These are phyloP conservation scores for Dasypolia templi DNA, from an alignment of 2,888 invertebrate species.

Conservation along the genomic window DNA sequence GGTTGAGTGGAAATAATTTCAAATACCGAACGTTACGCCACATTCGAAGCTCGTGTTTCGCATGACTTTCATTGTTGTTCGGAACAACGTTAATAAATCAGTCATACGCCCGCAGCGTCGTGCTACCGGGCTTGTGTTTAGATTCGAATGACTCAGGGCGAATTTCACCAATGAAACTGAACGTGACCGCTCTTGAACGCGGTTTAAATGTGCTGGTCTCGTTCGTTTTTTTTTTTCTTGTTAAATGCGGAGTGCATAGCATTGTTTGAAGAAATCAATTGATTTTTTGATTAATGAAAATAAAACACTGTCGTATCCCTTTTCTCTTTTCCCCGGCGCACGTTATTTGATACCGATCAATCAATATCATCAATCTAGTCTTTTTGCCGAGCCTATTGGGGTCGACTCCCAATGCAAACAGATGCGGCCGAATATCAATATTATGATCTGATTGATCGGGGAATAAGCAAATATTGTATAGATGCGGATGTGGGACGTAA, in stretches of 20 bases:
- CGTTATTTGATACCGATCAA: constrained; percentile 47
- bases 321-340: background rate
- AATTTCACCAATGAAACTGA: background rate
- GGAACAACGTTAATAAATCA: constrained; percentile 58
- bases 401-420: constrained; percentile 37
- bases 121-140: constrained; percentile 25
- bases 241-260: too few relatives aligned
- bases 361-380: constrained; percentile 33
- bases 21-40: constrained; percentile 53
- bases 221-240: too few relatives aligned
- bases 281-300: constrained; percentile 41
- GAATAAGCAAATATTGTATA: constrained; percentile 27
- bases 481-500: background rate
- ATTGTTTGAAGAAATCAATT: constrained; percentile 34
- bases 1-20: constrained; percentile 34
- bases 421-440: constrained; percentile 37
- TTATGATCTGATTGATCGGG: constrained; percentile 53
- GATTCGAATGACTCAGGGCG: constrained; percentile 13
- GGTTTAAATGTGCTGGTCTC: too few relatives aligned
- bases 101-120: constrained; percentile 36
- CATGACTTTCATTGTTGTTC: constrained; percentile 53
- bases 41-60: constrained; percentile 41
- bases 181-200: background rate
- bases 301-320: constrained; percentile 16
- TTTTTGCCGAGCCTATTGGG: constrained; percentile 36